Percentiles rank a stretch among this genome's conserved stretches.
These are phyloP conservation scores for Cyphomyrus discorhynchus DNA, from an alignment of 2,113 vertebrate genomes.

Conservation along the genomic window DNA sequence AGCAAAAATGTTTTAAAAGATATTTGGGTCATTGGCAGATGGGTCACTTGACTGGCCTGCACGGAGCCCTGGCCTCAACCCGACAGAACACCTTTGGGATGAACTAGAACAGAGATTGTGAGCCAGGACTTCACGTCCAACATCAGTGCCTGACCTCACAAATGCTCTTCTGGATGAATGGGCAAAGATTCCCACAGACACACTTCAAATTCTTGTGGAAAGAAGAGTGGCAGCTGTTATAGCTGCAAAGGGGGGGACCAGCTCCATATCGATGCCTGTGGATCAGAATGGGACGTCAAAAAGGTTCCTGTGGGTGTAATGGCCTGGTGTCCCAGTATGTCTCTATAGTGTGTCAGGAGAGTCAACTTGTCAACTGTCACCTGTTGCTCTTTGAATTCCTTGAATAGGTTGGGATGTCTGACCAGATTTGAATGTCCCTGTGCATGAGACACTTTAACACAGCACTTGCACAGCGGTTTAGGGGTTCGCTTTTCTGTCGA, in stretches of 20 bases:
- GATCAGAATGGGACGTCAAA: too few species aligned
- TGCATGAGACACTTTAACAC: not conserved
- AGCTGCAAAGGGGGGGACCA: not conserved
- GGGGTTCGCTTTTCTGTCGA: not conserved
- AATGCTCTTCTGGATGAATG: not conserved
- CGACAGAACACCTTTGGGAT: too few species aligned
- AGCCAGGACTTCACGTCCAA: too few species aligned
- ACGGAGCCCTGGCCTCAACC: too few species aligned
- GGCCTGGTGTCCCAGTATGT: not conserved
- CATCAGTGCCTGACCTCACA: not conserved
- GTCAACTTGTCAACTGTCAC: not conserved
- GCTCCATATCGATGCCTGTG: too few species aligned
- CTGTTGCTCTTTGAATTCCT: not conserved
- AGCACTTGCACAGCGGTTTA: not conserved
- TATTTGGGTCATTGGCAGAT: not conserved
- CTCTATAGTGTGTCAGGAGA: not conserved
- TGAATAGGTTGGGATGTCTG: not conserved
- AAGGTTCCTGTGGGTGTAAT: not conserved
- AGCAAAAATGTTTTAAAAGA: too few species aligned
- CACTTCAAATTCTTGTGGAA: not conserved
- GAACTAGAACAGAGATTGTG: too few species aligned
- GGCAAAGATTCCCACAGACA: not conserved
- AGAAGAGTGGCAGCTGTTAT: not conserved
- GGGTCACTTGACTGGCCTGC: not conserved
- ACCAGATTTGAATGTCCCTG: not conserved